phyloP scores from a whole-genome alignment of 2,113 vertebrate species.

The Cisticola juncidis region DNA sequence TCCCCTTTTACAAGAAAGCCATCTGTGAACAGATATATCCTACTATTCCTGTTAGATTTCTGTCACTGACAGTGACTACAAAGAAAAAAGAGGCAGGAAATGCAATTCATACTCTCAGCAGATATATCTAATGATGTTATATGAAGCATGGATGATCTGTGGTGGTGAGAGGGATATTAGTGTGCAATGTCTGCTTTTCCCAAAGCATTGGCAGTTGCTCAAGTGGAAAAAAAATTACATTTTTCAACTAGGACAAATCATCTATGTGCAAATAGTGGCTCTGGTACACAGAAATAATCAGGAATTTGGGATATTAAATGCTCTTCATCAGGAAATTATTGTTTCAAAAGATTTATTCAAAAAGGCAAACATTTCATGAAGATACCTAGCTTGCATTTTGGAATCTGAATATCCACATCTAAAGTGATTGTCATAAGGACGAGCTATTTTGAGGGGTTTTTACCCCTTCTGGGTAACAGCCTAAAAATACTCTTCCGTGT shows the following conservation, averaged over 20 bases:
- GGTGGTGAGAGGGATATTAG: neutral
- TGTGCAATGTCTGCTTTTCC: neutral
- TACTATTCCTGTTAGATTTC: neutral
- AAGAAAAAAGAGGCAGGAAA: neutral
- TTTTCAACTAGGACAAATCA: neutral
- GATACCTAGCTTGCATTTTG: neutral
- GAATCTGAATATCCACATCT: neutral
- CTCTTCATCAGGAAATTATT: neutral
- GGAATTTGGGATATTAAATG: neutral
- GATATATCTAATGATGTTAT: neutral
- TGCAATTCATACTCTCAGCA: neutral
- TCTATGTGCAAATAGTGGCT: neutral
- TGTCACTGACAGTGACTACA: neutral
- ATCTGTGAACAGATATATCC: neutral
- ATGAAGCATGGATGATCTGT: neutral
- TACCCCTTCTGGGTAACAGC: neutral
- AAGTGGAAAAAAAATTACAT: neutral
- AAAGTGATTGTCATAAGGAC: neutral
- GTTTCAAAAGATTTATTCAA: neutral
- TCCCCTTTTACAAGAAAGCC: neutral
- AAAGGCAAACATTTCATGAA: neutral
- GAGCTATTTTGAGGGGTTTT: neutral
- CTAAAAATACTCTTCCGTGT: neutral
- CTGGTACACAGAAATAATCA: neutral
- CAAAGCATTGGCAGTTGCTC: neutral